These are phyloP conservation scores for Panthera leo DNA, from an alignment of 2,113 vertebrate genomes.

Conservation along the genomic window DNA sequence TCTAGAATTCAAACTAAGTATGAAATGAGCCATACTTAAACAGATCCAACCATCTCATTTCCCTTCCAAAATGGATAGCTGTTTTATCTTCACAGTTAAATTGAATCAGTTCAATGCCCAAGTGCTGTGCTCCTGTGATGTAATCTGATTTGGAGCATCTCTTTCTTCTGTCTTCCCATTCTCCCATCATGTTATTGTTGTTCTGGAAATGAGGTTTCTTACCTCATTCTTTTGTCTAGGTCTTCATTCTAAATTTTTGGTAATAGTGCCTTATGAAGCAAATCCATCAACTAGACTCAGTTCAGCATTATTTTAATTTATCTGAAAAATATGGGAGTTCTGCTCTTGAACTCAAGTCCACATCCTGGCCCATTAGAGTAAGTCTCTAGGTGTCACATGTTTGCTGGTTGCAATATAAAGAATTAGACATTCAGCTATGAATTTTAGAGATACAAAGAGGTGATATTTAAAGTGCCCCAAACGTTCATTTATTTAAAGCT, in stretches of 20 bases:
- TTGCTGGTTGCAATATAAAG: background rate
- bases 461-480: background rate
- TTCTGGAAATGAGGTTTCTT: background rate
- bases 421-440: background rate
- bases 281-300: background rate
- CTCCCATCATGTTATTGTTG: background rate
- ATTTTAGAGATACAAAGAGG: background rate
- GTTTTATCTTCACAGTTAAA: background rate
- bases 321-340: background rate
- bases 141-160: background rate
- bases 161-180: background rate
- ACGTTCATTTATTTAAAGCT: background rate
- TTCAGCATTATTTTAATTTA: background rate
- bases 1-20: background rate
- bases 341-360: background rate
- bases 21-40: background rate
- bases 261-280: background rate
- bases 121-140: background rate
- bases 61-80: background rate
- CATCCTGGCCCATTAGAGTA: background rate
- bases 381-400: background rate
- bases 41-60: background rate
- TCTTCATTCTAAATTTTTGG: background rate
- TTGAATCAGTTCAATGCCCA: background rate
- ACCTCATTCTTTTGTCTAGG: background rate